Percentiles rank a stretch among this genome's conserved stretches.
Conservation (phyloP, 2,797 vertebrate genomes). For the Hydrocynus forskahlii region DNA sequence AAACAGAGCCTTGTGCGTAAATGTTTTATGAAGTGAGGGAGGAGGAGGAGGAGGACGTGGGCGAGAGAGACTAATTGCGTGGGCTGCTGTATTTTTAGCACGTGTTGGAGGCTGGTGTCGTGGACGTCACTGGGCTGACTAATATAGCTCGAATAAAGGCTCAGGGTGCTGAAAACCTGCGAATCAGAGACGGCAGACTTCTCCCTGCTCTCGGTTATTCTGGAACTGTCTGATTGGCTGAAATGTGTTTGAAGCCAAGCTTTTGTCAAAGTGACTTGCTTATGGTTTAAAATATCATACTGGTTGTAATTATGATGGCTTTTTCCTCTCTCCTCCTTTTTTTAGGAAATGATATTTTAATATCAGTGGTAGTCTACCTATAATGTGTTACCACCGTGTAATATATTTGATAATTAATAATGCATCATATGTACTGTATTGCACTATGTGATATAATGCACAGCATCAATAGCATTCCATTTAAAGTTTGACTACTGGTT, state of each 20-base stretch:
- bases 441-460: too few relatives aligned
- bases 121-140: slow-evolving; percentile 55
- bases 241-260: slow-evolving; percentile 9
- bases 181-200: slow-evolving; percentile 27
- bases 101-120: slow-evolving; percentile 55
- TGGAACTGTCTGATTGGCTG: slow-evolving; percentile 37
- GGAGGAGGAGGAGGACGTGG: slow-evolving; percentile 58
- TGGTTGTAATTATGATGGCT: slow-evolving; percentile 23
- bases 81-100: slow-evolving; percentile 51
- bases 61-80: slow-evolving; percentile 55
- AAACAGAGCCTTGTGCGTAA: slow-evolving; percentile 45
- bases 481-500: too few relatives aligned
- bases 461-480: too few relatives aligned
- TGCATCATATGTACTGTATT: background rate
- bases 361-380: too few relatives aligned
- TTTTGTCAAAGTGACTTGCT: slow-evolving; percentile 3
- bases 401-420: background rate
- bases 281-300: slow-evolving; percentile 4
- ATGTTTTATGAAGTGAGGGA: slow-evolving; percentile 68
- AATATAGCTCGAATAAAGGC: slow-evolving; percentile 53
- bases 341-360: slow-evolving; percentile 1
- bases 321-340: background rate
- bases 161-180: slow-evolving; percentile 35
- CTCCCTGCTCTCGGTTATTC: slow-evolving; percentile 19
- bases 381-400: too few relatives aligned